phyloP scores from a whole-genome alignment of 2,113 vertebrate genomes.

The Serilophus lunatus region DNA sequence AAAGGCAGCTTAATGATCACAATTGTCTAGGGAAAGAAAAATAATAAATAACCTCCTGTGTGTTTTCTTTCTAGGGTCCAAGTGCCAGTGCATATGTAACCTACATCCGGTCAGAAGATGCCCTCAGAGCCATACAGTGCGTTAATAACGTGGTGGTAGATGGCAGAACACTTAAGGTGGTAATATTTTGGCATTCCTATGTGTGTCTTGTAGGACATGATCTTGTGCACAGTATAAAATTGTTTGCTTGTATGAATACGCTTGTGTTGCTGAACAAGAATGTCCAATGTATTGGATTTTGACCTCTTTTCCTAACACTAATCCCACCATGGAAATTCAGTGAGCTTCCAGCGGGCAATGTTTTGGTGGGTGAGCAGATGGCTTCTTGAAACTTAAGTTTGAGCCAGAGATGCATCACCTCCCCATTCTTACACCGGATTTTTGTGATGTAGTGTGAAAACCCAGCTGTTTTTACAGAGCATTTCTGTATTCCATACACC shows the following conservation, averaged over 20 bases:
- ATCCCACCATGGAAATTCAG: neutral
- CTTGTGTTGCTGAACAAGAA: neutral
- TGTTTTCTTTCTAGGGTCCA: conserved; percentile 83
- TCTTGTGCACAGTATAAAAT: neutral
- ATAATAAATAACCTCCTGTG: neutral
- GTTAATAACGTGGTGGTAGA: conserved; percentile 99
- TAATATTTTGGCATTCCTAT: neutral
- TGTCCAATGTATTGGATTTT: neutral
- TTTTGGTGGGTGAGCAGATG: neutral
- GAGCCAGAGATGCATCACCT: neutral
- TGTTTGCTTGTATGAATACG: neutral
- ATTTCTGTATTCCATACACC: neutral
- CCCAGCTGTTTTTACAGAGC: neutral
- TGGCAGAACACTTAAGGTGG: conserved; percentile 97
- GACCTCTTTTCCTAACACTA: neutral
- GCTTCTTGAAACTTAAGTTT: neutral
- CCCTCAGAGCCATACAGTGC: conserved; percentile 97
- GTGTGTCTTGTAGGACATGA: neutral
- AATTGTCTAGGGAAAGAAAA: neutral
- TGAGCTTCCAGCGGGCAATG: neutral
- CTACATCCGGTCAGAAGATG: conserved; percentile 97
- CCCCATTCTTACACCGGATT: neutral
- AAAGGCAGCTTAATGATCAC: neutral
- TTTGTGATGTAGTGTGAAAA: neutral
- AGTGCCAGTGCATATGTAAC: conserved; percentile 99